A percentile compares a stretch with the other conserved stretches of the same genome.
Evolutionary conservation across 2,888 invertebrate species (phyloP).

Genomic region (Ormyrus pomaceus): DNA sequence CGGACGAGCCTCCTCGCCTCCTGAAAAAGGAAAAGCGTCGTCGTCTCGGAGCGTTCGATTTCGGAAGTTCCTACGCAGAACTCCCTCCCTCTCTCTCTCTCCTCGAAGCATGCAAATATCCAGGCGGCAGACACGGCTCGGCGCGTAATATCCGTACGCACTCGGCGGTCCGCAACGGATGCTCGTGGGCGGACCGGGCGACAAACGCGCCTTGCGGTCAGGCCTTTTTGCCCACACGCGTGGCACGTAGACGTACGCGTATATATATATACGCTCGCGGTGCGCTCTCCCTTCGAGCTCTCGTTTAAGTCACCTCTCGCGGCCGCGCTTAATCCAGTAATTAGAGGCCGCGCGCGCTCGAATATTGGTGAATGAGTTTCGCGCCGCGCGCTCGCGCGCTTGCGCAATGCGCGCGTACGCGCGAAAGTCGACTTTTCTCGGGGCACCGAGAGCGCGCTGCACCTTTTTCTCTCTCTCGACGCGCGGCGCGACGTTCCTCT

Average conservation of each 20-base stretch:
- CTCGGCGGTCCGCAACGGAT: constrained; percentile 35
- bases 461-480: too few relatives aligned
- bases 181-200: constrained; percentile 55
- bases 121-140: not conserved
- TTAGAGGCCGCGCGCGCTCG: constrained; percentile 9
- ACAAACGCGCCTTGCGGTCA: constrained; percentile 9
- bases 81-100: not conserved
- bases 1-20: not conserved
- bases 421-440: not conserved
- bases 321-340: constrained; percentile 23
- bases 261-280: not conserved
- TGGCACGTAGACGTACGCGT: not conserved
- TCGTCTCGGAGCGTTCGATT: constrained; percentile 14
- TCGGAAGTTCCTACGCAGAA: constrained; percentile 13
- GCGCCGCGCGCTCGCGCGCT: not conserved
- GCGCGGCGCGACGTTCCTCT: too few relatives aligned
- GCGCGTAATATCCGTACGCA: not conserved
- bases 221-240: constrained; percentile 21
- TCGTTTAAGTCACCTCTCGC: not conserved
- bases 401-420: constrained; percentile 6
- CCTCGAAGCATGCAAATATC: constrained; percentile 16
- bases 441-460: not conserved
- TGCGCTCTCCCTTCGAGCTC: not conserved
- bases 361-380: constrained; percentile 22
- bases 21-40: constrained; percentile 15